phyloP scores from a whole-genome alignment of 1,140 invertebrate genomes.

The Colletes gigas region DNA sequence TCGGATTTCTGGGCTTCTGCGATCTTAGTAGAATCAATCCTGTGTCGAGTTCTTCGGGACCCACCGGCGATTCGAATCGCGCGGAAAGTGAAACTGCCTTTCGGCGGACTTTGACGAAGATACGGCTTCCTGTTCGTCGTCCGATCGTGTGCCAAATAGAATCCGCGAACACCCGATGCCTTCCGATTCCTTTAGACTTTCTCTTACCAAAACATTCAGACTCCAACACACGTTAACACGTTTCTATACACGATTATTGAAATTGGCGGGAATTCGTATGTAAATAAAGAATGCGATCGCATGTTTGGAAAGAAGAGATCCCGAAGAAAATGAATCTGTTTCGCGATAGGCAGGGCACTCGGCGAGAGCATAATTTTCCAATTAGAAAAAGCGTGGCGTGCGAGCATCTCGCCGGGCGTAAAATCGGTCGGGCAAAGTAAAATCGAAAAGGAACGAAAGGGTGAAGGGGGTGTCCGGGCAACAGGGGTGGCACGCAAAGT shows the following conservation, averaged over 20 bases:
- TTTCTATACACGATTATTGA: no score
- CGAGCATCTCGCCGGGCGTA: slow-evolving; percentile 15
- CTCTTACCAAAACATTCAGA: background rate
- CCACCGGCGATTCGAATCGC: slow-evolving; percentile 47
- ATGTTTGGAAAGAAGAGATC: no score
- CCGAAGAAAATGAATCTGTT: no score
- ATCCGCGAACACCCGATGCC: slow-evolving; percentile 30
- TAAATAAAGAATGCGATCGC: no score
- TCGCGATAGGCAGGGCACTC: no score
- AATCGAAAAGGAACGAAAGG: slow-evolving; percentile 1
- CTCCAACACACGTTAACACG: no score
- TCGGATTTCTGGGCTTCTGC: slow-evolving; percentile 61
- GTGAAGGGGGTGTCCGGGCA: slow-evolving; percentile 15
- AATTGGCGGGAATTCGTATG: no score
- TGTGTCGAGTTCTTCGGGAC: background rate
- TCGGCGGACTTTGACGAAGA: slow-evolving; percentile 34
- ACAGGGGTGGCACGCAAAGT: slow-evolving; percentile 52
- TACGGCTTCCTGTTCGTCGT: slow-evolving; percentile 27
- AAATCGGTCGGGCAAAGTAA: background rate
- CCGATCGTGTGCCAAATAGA: slow-evolving; percentile 41
- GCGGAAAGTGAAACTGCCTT: slow-evolving; percentile 54
- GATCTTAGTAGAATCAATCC: slow-evolving; percentile 62
- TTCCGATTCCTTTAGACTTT: slow-evolving; percentile 31
- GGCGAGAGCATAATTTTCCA: background rate
- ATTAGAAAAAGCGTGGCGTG: background rate